Base-by-base conservation (phyloP, 1,140 invertebrate genomes). In the Amphibalanus amphitrite region DNA sequence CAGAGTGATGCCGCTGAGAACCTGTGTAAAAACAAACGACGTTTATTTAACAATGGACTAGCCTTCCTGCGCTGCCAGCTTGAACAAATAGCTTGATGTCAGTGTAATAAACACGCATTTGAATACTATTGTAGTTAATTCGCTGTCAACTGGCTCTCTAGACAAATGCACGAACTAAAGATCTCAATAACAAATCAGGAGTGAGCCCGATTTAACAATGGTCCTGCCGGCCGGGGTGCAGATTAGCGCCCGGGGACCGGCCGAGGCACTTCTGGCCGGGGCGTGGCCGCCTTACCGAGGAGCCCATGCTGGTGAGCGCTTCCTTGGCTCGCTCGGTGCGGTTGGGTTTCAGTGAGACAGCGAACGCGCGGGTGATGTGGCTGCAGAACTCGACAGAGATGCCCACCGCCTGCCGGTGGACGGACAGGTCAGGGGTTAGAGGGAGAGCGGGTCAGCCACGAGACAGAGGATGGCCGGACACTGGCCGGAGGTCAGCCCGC, bases 311-410 rank as follows among this genome's bases (percentile, higher is more conserved):
- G 69, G 84, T 83, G 0, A 97, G 81, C 3, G 92, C 86, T 70
- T 91, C 86, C 20, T 82, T 81, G 0, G 91, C 87, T 76, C 88
- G 83, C 69, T 86, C 83, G 17, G 87, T 76, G 30, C 84, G 80
- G 0, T 84, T 86, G 25, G 78, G 81, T 78, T 88, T 78, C 17
- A 78, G 78, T 40, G 86, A 89, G n/a, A 86, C 82, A 26, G 88
- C 84, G 80, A 89, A 96, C 0, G 89, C 85, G 74, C 92, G 86
- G 0, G 90, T 87, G 59, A 95, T 89, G 76, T 97, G 94, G 69
- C 91, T 90, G 77, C 92, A 94, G 80, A 97, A 97, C 81, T 97
- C 95, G 0, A 97, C 94, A 0, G 90, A 88, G 72, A 97, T 96
- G 76, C 94, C 95, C 71, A 93, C 87, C 73, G 90, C 85, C 85